Base-by-base conservation (phyloP, 2,797 vertebrate genomes). In the Sitta carolinensis region DNA sequence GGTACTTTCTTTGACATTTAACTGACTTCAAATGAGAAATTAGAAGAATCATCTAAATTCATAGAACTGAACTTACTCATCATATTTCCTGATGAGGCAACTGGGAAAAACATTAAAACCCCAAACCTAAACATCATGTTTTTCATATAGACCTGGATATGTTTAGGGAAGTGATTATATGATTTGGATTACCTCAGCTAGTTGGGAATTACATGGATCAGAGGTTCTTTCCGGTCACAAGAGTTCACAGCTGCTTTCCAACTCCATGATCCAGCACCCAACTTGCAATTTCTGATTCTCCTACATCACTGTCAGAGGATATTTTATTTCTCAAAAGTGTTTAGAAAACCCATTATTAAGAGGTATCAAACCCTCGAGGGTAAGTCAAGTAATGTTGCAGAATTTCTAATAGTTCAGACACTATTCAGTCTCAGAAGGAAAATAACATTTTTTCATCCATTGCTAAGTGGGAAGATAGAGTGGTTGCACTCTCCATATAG, bases 101-200 rank as follows among this genome's bases (percentile, higher is more conserved):
- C 26, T 54, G 5, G 19, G 4, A 68, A 70, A 86, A 74, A 7
- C 2, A 30, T 14, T 5, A 57, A 63, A 85, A 45, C 2, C 0
- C 7, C 19, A 76, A 13, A 0, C 5, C 1, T 12, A 51, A 68
- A 25, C 2, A 18, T 29, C 1, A 0, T 52, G 29, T 29, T 70
- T 85, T 61, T 78, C 27, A 52, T 22, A 30, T 52, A 78, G 62
- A 8, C 10, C 32, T 89, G 19, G 20, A 10, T 58, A 42, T 47
- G 6, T 45, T 74, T 64, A 81, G 26, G 13, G 16, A 81, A 63
- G 29, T 30, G 70, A 57, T 59, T 59, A 32, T 21, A 21, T 43
- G 4, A 43, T 57, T 84, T 47, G 8, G 17, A 51, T 72, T 61
- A 3, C 16, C 16, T 42, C 47, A 85, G 9, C 36, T 16, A 52